These are phyloP conservation scores for Hemichromis elongatus DNA, from an alignment of 2,113 vertebrate species.

Conservation along the genomic window DNA sequence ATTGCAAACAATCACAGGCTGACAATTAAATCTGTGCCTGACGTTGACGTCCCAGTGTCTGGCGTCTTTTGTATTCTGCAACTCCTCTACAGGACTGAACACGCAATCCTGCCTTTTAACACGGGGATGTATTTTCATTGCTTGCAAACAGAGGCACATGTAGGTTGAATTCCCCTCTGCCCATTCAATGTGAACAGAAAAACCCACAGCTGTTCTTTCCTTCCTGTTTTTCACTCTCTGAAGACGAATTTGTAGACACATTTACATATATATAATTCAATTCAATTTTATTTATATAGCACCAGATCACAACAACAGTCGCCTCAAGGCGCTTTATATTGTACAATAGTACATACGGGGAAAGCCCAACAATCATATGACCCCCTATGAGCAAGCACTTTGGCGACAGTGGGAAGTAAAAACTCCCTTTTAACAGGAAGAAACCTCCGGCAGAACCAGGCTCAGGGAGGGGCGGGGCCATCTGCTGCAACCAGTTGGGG, in stretches of 20 bases:
- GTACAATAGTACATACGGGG: too few relatives aligned
- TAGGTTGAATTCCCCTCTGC: neutral
- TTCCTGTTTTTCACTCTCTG: neutral
- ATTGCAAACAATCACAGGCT: neutral
- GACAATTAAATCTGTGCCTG: constrained; percentile 3
- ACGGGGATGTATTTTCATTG: neutral
- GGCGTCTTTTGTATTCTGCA: neutral
- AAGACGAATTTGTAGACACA: neutral
- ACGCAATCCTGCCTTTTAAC: neutral
- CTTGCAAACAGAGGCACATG: neutral
- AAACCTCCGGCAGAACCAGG: too few relatives aligned
- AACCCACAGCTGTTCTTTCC: neutral
- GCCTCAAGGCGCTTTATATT: too few relatives aligned
- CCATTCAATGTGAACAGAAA: neutral
- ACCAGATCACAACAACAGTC: too few relatives aligned
- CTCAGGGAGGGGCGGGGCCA: too few relatives aligned
- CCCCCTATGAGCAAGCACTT: too few relatives aligned
- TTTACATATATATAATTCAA: neutral
- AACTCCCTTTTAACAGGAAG: too few relatives aligned
- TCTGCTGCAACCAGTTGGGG: too few relatives aligned
- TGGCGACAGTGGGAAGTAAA: too few relatives aligned
- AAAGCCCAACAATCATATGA: too few relatives aligned
- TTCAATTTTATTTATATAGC: too few relatives aligned
- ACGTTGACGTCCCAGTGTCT: neutral
- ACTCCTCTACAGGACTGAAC: neutral